Evolutionary conservation across 2,797 vertebrate genomes (phyloP).

Genomic region (Thamnophis elegans): DNA sequence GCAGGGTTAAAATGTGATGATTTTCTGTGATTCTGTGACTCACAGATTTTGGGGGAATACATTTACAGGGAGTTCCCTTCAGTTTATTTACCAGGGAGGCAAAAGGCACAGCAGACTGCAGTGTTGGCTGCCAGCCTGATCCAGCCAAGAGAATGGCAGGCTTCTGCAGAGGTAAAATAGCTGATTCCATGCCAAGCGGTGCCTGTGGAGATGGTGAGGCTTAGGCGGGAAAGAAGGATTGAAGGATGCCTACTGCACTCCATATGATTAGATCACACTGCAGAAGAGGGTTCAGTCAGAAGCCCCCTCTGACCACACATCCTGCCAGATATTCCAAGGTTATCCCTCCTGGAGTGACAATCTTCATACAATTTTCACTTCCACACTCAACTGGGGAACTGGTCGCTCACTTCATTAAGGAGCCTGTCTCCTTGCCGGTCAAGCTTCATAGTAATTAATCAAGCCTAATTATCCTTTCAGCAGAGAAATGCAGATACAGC

Average conservation of each 20-base stretch:
- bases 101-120: constrained; percentile 10
- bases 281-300: neutral
- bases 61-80: constrained; percentile 13
- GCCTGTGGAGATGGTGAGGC: constrained; percentile 9
- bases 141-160: constrained; percentile 2
- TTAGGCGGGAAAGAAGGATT: constrained; percentile 23
- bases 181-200: neutral
- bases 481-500: constrained; percentile 30
- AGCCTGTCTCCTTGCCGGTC: neutral
- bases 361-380: neutral
- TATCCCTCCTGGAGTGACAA: neutral
- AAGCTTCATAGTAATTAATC: constrained; percentile 32
- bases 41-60: constrained; percentile 42
- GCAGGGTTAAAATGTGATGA: constrained; percentile 16
- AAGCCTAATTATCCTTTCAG: constrained; percentile 19
- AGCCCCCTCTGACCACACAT: neutral
- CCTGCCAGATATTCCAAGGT: neutral
- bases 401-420: neutral
- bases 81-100: constrained; percentile 19
- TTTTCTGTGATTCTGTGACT: constrained; percentile 52
- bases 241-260: neutral
- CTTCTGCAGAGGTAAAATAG: constrained; percentile 26
- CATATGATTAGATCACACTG: neutral
- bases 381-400: neutral
- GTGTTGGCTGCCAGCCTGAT: neutral